Conservation (phyloP, 1,140 invertebrate species). For the Papilio polyxenes region DNA sequence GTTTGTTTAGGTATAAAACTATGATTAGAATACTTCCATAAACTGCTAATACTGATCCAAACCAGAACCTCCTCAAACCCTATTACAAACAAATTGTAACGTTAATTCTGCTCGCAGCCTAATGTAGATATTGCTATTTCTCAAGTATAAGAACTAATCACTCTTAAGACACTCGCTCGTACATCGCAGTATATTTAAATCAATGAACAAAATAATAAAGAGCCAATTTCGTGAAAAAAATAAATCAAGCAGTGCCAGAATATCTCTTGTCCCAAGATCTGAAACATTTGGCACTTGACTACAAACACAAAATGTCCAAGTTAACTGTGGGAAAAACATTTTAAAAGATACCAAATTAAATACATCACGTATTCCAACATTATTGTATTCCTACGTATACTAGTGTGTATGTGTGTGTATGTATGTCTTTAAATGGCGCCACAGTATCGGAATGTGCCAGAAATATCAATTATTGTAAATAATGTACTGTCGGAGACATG, state of each 20-base stretch:
- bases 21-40: background rate
- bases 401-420: slow-evolving; percentile 19
- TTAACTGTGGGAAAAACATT: slow-evolving; percentile 50
- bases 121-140: too few species aligned
- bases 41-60: background rate
- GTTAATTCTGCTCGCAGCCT: too few species aligned
- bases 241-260: background rate
- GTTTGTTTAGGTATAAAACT: too few species aligned
- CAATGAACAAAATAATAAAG: background rate
- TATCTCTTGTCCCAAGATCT: background rate
- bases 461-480: slow-evolving; percentile 55
- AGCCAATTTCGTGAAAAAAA: background rate
- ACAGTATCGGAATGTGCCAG: slow-evolving; percentile 55
- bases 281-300: slow-evolving; percentile 19
- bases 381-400: slow-evolving; percentile 46
- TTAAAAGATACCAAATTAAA: slow-evolving; percentile 54
- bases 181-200: background rate
- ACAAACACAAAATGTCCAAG: background rate
- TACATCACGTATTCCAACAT: slow-evolving; percentile 53
- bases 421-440: slow-evolving; percentile 52
- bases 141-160: too few species aligned
- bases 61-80: background rate
- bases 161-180: too few species aligned
- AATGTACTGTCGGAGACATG: slow-evolving; percentile 19
- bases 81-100: too few species aligned